These are phyloP conservation scores for Cantharis nigra DNA, from an alignment of 2,888 invertebrate genomes.

Conservation along the genomic window DNA sequence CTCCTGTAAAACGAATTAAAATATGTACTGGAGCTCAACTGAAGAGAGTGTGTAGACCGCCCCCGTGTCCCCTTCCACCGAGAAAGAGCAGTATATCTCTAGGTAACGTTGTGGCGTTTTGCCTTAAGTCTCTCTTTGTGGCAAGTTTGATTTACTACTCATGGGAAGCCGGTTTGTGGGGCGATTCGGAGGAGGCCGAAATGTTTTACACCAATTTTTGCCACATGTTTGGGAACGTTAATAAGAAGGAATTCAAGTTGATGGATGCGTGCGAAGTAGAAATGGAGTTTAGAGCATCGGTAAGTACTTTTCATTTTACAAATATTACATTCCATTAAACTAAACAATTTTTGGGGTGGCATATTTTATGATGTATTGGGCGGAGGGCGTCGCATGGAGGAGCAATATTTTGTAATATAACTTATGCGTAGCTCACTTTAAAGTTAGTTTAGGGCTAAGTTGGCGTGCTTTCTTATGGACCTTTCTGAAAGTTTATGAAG, in stretches of 20 bases:
- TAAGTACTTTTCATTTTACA: slow-evolving; percentile 24
- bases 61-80: slow-evolving; percentile 48
- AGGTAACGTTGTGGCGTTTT: slow-evolving; percentile 33
- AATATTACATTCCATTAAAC: background rate
- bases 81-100: slow-evolving; percentile 20
- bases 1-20: slow-evolving; percentile 44
- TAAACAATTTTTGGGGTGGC: background rate
- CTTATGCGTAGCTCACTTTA: background rate
- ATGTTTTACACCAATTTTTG: slow-evolving; percentile 48
- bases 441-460: background rate
- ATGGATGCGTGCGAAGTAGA: slow-evolving; percentile 43
- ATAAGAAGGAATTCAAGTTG: slow-evolving; percentile 20
- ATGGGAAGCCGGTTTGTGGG: slow-evolving; percentile 56
- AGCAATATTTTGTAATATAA: background rate
- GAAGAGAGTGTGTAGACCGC: slow-evolving; percentile 47
- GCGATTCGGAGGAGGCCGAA: slow-evolving; percentile 51
- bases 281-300: slow-evolving; percentile 38
- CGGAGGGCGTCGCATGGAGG: background rate
- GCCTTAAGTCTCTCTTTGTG: slow-evolving; percentile 50
- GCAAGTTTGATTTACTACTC: slow-evolving; percentile 54
- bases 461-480: background rate
- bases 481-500: background rate
- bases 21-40: slow-evolving; percentile 53
- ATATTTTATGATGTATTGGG: background rate
- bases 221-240: slow-evolving; percentile 18